Evolutionary conservation across 2,113 vertebrate genomes (phyloP), one percentile per base, ranked within the genome.

Genomic region (Gavia stellata): DNA sequence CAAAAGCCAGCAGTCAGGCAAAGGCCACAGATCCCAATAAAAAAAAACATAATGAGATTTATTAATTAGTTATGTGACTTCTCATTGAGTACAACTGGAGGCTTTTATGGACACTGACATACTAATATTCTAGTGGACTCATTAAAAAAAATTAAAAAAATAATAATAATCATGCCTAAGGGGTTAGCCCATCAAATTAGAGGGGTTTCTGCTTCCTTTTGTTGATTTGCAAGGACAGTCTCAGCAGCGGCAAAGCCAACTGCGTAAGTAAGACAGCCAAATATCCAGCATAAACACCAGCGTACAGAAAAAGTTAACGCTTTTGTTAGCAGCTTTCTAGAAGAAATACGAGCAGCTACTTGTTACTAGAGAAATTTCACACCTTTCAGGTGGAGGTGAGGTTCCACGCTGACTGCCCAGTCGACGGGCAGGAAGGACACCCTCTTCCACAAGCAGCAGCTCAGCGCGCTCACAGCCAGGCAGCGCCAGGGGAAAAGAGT

Each of bases 401-500:
- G 58, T 17, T 88, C 29, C 42, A 16, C 8, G 10, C 0, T n/a
- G 45, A 9, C 0, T 14, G 50, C 13, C 28, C 19, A 8, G 13
- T 5, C 21, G 59, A 15, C 2, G 33, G 24, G 68, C 63, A 72
- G 77, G 16, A 72, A 34, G 62, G 62, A n/a, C 33, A 59, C 5
- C 29, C 44, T 1, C 4, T 12, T 40, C 34, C 70, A 40, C 56
- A 38, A 7, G 6, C 28, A 28, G 18, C 50, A 50, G 50, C 45
- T 49, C 11, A 38, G 4, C 11, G 44, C 12, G 3, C 49, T 20
- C 70, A 4, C 29, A 50, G 62, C 47, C 77, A 8, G 40, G 55
- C 70, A 88, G 40, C 1, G 1, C 74, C 9, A 4, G 10, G 14
- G 47, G 29, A 1, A n/a, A n/a, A n/a, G 0, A 50, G 23, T 12